These are phyloP conservation scores for Nestor notabilis DNA, from an alignment of 2,113 vertebrate genomes.

Conservation along the genomic window DNA sequence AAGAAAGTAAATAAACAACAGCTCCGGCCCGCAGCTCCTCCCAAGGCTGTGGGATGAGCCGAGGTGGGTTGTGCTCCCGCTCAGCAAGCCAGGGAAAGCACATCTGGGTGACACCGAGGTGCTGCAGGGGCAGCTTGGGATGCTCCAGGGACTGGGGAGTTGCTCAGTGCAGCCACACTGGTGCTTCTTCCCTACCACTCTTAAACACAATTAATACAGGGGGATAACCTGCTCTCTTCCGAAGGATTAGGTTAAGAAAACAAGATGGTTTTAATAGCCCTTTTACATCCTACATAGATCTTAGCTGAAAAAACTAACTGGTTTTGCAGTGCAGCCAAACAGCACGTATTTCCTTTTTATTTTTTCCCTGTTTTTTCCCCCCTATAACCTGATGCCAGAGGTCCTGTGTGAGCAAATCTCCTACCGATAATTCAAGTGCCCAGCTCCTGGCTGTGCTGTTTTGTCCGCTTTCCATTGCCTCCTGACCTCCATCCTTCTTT, in stretches of 20 bases:
- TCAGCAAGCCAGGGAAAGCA: neutral
- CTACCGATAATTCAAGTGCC: conserved; percentile 40
- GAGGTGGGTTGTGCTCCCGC: neutral
- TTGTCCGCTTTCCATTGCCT: conserved; percentile 73
- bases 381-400: neutral
- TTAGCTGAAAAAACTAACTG: neutral
- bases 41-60: neutral
- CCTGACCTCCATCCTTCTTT: conserved; percentile 82
- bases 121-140: neutral
- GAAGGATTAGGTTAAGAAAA: conserved; percentile 40
- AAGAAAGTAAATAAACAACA: conserved; percentile 10
- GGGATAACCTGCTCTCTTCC: neutral
- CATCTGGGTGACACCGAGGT: rapidly evolving
- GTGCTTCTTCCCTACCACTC: neutral
- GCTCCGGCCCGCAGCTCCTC: neutral
- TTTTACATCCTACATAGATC: neutral
- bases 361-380: neutral
- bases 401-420: neutral
- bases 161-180: rapidly evolving
- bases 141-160: rapidly evolving
- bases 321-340: neutral
- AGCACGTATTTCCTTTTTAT: neutral
- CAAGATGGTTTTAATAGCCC: neutral
- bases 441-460: conserved; percentile 60
- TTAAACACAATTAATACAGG: neutral